Conservation (phyloP, 2,888 invertebrate species). For the Macrostomum cliftonense region DNA sequence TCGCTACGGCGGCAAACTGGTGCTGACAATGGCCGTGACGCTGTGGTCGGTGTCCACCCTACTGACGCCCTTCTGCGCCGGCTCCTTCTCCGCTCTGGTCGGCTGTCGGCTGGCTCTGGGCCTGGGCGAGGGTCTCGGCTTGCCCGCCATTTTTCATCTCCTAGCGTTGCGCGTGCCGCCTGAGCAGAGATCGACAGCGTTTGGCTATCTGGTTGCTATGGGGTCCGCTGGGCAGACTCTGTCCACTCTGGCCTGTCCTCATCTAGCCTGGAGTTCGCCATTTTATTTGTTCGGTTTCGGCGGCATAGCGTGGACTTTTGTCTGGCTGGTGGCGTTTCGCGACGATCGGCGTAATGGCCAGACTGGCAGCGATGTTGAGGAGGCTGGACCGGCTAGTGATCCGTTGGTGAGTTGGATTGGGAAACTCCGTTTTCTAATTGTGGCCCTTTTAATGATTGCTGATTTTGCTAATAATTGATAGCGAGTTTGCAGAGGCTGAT, state of each 20-base stretch:
- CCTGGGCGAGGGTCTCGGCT: constrained; percentile 52
- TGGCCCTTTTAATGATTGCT: too few relatives aligned
- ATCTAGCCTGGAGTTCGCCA: constrained; percentile 49
- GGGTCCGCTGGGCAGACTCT: constrained; percentile 58
- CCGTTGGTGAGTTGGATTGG: too few relatives aligned
- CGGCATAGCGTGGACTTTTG: constrained; percentile 49
- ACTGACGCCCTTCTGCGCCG: constrained; percentile 50
- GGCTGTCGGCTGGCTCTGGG: constrained; percentile 50
- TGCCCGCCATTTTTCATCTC: constrained; percentile 56
- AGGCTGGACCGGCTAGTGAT: too few relatives aligned
- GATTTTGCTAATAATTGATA: too few relatives aligned
- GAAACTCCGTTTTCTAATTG: too few relatives aligned
- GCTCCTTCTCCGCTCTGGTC: constrained; percentile 46
- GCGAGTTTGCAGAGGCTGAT: too few relatives aligned
- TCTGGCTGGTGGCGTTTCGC: constrained; percentile 49
- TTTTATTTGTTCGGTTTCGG: constrained; percentile 52
- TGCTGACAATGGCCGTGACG: constrained; percentile 50
- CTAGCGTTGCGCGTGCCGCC: constrained; percentile 53
- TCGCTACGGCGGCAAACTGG: constrained; percentile 50
- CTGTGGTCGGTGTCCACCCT: constrained; percentile 56
- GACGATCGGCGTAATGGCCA: constrained; percentile 40
- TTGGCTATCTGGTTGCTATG: constrained; percentile 52
- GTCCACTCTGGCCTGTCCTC: constrained; percentile 52
- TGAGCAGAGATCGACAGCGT: constrained; percentile 53
- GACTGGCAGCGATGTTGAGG: too few relatives aligned